Evolutionary conservation across 2,113 vertebrate species (phyloP).

Genomic region (Tetrao urogallus): DNA sequence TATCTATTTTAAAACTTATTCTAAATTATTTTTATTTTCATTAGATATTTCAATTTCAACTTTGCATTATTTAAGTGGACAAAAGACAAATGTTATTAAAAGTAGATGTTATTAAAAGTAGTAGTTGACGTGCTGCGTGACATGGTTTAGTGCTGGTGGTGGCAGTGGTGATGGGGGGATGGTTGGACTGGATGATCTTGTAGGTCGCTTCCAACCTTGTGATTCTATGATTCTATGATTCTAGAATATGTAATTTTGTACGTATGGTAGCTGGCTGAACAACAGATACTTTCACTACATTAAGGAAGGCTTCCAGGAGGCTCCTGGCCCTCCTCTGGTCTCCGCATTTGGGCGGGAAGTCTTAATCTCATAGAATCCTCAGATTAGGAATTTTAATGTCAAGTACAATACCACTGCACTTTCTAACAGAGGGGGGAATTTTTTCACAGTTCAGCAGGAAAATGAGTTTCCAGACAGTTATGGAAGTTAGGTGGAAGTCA

Average conservation of each 20-base stretch:
- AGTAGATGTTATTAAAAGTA: not conserved
- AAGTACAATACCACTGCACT: not conserved
- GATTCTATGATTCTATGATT: too few relatives aligned
- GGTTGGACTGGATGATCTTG: too few relatives aligned
- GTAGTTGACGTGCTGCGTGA: too few relatives aligned
- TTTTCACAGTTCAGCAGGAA: not conserved
- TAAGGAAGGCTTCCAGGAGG: not conserved
- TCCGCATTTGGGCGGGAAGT: not conserved
- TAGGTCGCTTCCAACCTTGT: too few relatives aligned
- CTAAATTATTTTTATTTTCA: not conserved
- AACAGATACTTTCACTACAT: not conserved
- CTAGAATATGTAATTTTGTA: not conserved
- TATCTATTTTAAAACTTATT: not conserved
- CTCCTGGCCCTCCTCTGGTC: not conserved
- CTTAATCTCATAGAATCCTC: not conserved
- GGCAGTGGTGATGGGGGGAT: too few relatives aligned
- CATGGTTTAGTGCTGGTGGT: too few relatives aligned
- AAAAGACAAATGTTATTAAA: not conserved
- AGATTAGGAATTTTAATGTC: not conserved
- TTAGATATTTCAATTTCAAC: not conserved
- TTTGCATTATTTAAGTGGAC: not conserved
- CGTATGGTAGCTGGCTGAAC: not conserved
- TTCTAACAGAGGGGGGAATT: not conserved
- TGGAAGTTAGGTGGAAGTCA: not conserved
- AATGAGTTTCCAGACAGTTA: not conserved